These are phyloP conservation scores for Rhingia campestris DNA, from an alignment of 2,888 invertebrate species.

Conservation along the genomic window DNA sequence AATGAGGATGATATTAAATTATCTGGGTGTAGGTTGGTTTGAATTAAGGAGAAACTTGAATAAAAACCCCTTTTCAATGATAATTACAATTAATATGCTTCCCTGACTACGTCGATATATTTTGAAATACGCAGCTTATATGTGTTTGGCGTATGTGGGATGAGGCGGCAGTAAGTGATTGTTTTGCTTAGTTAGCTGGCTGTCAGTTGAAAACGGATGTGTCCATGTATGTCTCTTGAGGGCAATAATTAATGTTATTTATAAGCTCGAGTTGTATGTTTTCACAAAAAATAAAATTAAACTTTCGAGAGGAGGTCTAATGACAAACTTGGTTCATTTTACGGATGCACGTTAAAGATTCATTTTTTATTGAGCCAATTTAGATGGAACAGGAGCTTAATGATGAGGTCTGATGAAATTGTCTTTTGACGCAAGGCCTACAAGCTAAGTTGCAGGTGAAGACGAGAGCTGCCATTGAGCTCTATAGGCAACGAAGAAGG, in stretches of 20 bases:
- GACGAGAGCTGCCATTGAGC: no score
- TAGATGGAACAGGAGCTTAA: background rate
- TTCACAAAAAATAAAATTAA: conserved; percentile 11
- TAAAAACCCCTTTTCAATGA: conserved; percentile 34
- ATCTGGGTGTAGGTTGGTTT: conserved; percentile 62
- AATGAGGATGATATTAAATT: conserved; percentile 60
- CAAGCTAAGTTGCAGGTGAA: no score
- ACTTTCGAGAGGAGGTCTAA: conserved; percentile 24
- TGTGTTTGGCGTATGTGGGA: conserved; percentile 8
- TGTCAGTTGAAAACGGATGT: conserved; percentile 54
- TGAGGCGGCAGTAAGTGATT: conserved; percentile 18
- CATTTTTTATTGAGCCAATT: conserved; percentile 25
- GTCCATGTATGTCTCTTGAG: conserved; percentile 50
- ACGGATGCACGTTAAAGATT: conserved; percentile 27
- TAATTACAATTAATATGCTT: conserved; percentile 48
- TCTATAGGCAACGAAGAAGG: no score
- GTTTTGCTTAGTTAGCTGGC: conserved; percentile 3
- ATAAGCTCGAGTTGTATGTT: conserved; percentile 14
- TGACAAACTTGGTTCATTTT: conserved; percentile 27
- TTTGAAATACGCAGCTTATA: conserved; percentile 17
- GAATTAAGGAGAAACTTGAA: conserved; percentile 64
- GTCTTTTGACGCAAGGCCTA: no score
- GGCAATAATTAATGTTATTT: conserved; percentile 43
- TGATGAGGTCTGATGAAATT: background rate
- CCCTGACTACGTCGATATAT: conserved; percentile 21